These are phyloP conservation scores for Andrena camellia DNA, from an alignment of 2,888 invertebrate genomes.

Conservation along the genomic window DNA sequence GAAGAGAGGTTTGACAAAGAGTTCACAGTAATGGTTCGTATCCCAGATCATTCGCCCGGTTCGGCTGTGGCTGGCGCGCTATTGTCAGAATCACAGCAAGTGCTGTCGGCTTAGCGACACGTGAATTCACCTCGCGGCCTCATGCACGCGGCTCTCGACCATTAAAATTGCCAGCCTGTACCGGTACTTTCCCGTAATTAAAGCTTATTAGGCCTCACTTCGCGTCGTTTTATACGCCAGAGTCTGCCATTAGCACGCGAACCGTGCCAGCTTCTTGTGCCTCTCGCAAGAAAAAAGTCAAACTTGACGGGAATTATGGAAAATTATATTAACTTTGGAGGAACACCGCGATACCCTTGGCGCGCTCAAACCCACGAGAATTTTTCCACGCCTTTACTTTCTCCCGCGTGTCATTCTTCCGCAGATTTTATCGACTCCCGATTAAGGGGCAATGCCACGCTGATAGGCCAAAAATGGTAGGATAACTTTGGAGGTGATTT, in stretches of 20 bases:
- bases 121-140: constrained; percentile 36
- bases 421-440: no score
- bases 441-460: no score
- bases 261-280: not conserved
- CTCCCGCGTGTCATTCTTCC: no score
- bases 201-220: constrained; percentile 38
- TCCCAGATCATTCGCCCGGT: not conserved
- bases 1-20: not conserved
- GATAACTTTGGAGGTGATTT: no score
- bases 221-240: not conserved
- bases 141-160: constrained; percentile 24
- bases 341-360: not conserved
- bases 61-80: constrained; percentile 37
- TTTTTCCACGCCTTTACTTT: no score
- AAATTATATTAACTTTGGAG: not conserved
- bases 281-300: not conserved
- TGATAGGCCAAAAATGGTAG: no score
- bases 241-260: not conserved
- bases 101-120: constrained; percentile 44
- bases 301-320: not conserved
- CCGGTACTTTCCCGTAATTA: constrained; percentile 54
- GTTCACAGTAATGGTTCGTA: constrained; percentile 9
- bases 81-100: constrained; percentile 51
- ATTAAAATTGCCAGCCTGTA: constrained; percentile 33
- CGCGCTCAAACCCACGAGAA: not conserved